Percentiles rank a stretch among this genome's conserved stretches.
Conservation (phyloP, 2,888 invertebrate species). For the Machimus rusticus region DNA sequence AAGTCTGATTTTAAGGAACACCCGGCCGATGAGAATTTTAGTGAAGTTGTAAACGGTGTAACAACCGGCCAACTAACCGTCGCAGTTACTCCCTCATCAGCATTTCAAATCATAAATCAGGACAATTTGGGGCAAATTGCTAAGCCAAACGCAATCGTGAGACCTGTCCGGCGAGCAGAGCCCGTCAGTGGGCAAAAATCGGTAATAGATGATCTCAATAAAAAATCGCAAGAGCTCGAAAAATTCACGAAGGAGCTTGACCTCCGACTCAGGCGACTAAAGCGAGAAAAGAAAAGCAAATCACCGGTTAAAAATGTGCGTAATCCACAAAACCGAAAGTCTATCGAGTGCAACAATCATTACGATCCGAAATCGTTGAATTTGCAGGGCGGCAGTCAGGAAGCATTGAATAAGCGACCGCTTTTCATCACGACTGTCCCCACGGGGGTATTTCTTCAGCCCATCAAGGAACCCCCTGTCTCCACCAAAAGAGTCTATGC, state of each 20-base stretch:
- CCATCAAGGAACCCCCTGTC: slow-evolving; percentile 68
- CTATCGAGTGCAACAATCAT: not conserved
- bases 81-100: slow-evolving; percentile 44
- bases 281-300: slow-evolving; percentile 65
- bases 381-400: slow-evolving; percentile 54
- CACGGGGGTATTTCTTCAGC: slow-evolving; percentile 79
- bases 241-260: slow-evolving; percentile 77
- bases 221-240: not conserved
- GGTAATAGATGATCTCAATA: not conserved
- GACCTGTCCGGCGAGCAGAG: slow-evolving; percentile 64
- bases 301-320: not conserved
- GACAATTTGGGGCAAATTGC: slow-evolving; percentile 50
- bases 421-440: slow-evolving; percentile 84
- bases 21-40: slow-evolving; percentile 56
- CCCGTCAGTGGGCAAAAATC: slow-evolving; percentile 46
- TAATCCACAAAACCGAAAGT: not conserved
- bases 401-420: slow-evolving; percentile 61
- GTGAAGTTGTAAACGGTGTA: slow-evolving; percentile 51
- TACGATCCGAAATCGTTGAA: slow-evolving; percentile 46
- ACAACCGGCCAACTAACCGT: slow-evolving; percentile 52
- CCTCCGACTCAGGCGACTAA: slow-evolving; percentile 73
- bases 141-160: slow-evolving; percentile 68
- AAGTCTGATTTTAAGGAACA: slow-evolving; percentile 16
- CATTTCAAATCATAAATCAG: slow-evolving; percentile 54
- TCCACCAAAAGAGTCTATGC: slow-evolving; percentile 67